phyloP scores from a whole-genome alignment of 2,888 invertebrate genomes.

The Lottia scabra region DNA sequence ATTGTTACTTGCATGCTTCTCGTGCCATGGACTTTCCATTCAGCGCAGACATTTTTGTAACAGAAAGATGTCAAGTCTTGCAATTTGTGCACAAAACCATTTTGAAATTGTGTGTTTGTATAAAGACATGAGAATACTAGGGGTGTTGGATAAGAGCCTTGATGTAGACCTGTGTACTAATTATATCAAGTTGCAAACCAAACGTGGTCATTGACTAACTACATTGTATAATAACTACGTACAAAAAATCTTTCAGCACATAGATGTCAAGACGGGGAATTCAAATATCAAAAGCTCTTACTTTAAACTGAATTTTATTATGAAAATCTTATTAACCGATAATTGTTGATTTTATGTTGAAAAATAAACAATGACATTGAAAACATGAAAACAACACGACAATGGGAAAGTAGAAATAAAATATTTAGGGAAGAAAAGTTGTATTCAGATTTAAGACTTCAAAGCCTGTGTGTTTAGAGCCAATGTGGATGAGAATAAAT shows the following conservation, averaged over 20 bases:
- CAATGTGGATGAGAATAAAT: too few species aligned
- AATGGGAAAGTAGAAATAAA: too few species aligned
- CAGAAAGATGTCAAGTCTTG: not conserved
- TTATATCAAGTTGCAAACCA: conserved; percentile 3
- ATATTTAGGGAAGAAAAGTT: too few species aligned
- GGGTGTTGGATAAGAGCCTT: not conserved
- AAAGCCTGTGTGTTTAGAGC: too few species aligned
- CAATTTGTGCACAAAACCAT: conserved; percentile 1
- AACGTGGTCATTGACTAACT: not conserved
- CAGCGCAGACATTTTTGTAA: not conserved
- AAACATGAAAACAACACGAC: too few species aligned
- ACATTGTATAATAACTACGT: not conserved
- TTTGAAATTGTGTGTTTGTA: not conserved
- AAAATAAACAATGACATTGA: too few species aligned
- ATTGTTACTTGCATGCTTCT: not conserved
- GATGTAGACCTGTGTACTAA: not conserved
- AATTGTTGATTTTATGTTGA: not conserved
- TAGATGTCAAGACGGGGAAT: not conserved
- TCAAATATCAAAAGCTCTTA: conserved; percentile 3
- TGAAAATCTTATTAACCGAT: not conserved
- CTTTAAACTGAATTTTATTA: not conserved
- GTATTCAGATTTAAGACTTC: too few species aligned
- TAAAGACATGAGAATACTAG: not conserved
- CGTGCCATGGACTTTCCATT: not conserved
- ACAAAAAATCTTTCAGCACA: not conserved